These are phyloP conservation scores for Ceratina calcarata DNA, from an alignment of 1,140 invertebrate genomes.

Conservation along the genomic window DNA sequence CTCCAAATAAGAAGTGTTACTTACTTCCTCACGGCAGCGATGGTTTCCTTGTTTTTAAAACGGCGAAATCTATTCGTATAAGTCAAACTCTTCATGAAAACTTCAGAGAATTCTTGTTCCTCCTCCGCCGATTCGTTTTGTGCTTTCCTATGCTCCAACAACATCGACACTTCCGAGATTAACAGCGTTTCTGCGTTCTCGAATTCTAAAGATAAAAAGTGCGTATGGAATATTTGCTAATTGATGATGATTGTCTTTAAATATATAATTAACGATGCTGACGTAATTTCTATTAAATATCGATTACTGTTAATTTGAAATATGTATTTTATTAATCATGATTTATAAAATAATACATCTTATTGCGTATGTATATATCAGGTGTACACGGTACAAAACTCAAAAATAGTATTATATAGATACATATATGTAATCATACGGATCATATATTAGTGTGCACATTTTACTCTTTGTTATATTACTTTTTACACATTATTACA, in stretches of 20 bases:
- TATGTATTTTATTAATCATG: constrained; percentile 7
- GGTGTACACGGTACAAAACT: constrained; percentile 14
- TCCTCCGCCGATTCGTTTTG: constrained; percentile 99
- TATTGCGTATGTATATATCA: constrained; percentile 3
- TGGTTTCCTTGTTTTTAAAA: constrained; percentile 99
- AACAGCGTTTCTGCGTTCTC: constrained; percentile 98
- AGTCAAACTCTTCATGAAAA: constrained; percentile 98
- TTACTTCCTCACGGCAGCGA: constrained; percentile 94
- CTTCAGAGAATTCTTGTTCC: constrained; percentile 98
- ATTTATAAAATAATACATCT: constrained; percentile 18
- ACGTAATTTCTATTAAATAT: neutral
- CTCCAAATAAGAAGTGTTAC: constrained; percentile 30
- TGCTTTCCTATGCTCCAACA: constrained; percentile 97
- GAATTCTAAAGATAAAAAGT: constrained; percentile 89
- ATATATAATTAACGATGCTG: neutral
- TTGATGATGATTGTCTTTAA: neutral
- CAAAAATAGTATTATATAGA: constrained; percentile 5
- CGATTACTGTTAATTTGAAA: neutral
- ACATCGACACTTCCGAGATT: constrained; percentile 99
- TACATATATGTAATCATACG: neutral
- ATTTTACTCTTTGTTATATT: neutral
- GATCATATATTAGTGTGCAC: neutral
- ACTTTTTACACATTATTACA: neutral
- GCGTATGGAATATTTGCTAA: constrained; percentile 1
- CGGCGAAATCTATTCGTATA: constrained; percentile 98